Conservation (phyloP, 92 coral and sea anemone genomes). For the Isaurus tuberculatus region DNA sequence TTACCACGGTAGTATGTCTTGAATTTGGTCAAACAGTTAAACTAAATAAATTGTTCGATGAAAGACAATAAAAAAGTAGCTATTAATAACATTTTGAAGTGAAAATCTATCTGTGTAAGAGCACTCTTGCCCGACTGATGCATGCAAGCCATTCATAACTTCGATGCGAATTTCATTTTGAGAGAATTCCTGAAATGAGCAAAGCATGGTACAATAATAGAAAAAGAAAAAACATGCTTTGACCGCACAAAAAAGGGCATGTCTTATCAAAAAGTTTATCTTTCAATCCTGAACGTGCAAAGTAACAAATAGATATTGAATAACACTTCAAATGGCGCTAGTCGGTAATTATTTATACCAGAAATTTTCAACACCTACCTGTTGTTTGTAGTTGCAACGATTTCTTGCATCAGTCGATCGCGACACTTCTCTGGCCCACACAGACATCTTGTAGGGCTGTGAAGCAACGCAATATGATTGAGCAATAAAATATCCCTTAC, state of each 20-base stretch:
- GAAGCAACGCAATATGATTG: constrained; percentile 94
- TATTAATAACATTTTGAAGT: background rate
- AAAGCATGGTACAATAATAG: background rate
- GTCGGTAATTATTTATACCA: background rate
- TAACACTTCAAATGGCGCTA: constrained; percentile 30
- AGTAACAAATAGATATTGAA: constrained; percentile 15
- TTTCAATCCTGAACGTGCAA: constrained; percentile 33
- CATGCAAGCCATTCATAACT: constrained; percentile 44
- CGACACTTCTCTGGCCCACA: constrained; percentile 97
- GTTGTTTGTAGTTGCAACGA: constrained; percentile 95
- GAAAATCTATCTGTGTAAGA: background rate
- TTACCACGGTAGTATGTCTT: background rate
- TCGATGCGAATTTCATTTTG: constrained; percentile 5
- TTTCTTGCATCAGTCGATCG: constrained; percentile 95
- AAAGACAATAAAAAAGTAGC: background rate
- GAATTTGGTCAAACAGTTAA: background rate
- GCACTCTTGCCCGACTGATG: constrained; percentile 38
- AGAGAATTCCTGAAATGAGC: constrained; percentile 39
- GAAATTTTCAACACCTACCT: constrained; percentile 67
- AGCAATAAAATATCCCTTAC: constrained; percentile 83
- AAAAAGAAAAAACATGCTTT: background rate
- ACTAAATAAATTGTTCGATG: background rate
- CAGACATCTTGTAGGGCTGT: constrained; percentile 92
- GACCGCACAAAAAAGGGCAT: constrained; percentile 19
- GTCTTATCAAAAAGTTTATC: constrained; percentile 26